These are phyloP conservation scores for Brachionus paranguensis DNA, from an alignment of 1,140 invertebrate genomes.

Conservation along the genomic window DNA sequence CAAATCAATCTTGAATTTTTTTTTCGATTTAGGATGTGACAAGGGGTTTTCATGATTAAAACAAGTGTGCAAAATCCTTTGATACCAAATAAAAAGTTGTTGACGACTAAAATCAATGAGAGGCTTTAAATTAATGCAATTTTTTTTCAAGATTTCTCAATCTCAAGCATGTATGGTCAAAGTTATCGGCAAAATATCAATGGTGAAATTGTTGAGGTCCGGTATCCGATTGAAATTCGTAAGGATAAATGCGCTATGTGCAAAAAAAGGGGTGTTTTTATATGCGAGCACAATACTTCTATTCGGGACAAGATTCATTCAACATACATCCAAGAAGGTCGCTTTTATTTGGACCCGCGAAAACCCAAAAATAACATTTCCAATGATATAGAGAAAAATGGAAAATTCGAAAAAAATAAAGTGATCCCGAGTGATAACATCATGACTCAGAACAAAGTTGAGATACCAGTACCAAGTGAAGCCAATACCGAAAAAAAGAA, in stretches of 20 bases:
- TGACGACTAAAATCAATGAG: neutral
- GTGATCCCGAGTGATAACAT: neutral
- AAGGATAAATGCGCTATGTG: constrained; percentile 22
- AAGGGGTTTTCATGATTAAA: neutral
- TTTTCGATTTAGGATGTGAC: neutral
- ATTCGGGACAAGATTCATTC: neutral
- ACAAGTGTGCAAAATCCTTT: neutral
- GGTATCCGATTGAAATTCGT: neutral
- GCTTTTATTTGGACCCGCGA: constrained; percentile 4
- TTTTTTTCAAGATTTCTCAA: neutral
- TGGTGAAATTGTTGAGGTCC: neutral
- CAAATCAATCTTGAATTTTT: neutral
- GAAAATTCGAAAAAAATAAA: neutral
- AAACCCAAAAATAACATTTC: neutral
- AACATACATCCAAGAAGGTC: constrained; percentile 8
- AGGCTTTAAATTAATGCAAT: neutral
- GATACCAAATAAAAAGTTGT: neutral
- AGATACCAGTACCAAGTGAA: neutral
- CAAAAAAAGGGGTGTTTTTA: neutral
- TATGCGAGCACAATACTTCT: constrained; percentile 24
- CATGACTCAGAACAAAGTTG: neutral
- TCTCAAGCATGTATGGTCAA: neutral
- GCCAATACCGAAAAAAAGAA: neutral
- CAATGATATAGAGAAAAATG: neutral
- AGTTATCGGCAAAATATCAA: neutral